Base-by-base conservation (phyloP, 2,888 invertebrate genomes). In the Dryococelus australis region DNA sequence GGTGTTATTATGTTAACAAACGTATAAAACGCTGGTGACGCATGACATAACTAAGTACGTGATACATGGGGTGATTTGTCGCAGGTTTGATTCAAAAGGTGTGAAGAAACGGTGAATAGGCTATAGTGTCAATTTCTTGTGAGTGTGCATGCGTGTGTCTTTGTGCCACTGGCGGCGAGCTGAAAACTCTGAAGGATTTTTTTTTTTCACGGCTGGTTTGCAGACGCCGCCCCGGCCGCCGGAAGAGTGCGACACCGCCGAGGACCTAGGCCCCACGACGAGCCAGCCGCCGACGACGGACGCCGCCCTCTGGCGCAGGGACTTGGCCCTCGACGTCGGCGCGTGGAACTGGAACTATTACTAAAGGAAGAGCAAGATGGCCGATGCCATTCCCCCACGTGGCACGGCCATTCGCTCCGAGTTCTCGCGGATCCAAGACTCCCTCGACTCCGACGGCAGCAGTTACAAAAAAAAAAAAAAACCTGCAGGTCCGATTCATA, bases 341-440 rank as follows among this genome's bases (percentile, higher is more conserved):
- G 20, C 65, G 65, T 65, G 65, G 65, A 65, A 65, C 65, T 65
- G 65, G 65, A 65, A 65, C n/a, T 65, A 65, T n/a, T 65, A 65
- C n/a, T 65, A 65, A 16, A 8, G 65, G 65, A 65, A 20, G 65
- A 24, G 65, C 8, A 3, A 3, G 20, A 16, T 2, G 65, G 24
- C 51, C 51, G 8, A 20, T 6, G 65, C 24, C 10, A 47, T 12
- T 9, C 47, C 47, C 47, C 12, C 47, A 6, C 47, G 9, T 47
- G 12, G 9, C 47, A 47, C 47, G 9, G 12, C 47, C 6, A 2
- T 16, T 16, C 16, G 12, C 47, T 47, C 47, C 47, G 16, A 8
- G 12, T 8, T 65, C 65, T 65, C 8, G 65, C 65, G 65, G n/a
- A 16, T 1, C 2, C 3, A 65, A 8, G 8, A 65, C 8, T n/a